These are phyloP conservation scores for Teleogryllus occipitalis DNA, from an alignment of 1,140 invertebrate species.

Conservation along the genomic window DNA sequence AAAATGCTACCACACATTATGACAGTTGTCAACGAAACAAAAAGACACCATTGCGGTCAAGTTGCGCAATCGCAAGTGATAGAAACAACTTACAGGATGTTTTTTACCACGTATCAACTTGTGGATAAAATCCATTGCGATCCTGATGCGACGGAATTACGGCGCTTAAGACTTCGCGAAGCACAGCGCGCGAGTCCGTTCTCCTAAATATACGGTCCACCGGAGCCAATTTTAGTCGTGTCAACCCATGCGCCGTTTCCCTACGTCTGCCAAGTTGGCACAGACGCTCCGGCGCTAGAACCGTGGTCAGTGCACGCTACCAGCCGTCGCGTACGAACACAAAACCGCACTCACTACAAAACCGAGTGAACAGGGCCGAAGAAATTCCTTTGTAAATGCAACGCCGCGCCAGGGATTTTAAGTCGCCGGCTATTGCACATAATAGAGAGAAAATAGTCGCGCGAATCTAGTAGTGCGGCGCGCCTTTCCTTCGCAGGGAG, in stretches of 20 bases:
- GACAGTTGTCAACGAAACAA: too few relatives aligned
- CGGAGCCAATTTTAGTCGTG: not conserved
- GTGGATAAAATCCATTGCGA: not conserved
- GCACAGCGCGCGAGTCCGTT: not conserved
- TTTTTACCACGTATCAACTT: not conserved
- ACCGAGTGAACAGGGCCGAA: too few relatives aligned
- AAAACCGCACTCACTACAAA: too few relatives aligned
- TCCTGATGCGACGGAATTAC: not conserved
- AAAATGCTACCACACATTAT: too few relatives aligned
- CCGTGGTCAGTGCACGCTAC: not conserved
- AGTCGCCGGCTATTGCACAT: too few relatives aligned
- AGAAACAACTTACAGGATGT: not conserved
- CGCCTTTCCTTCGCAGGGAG: too few relatives aligned
- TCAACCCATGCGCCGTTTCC: not conserved
- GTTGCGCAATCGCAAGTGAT: too few relatives aligned
- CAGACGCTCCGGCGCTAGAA: not conserved
- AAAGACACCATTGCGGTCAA: too few relatives aligned
- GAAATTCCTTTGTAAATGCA: too few relatives aligned
- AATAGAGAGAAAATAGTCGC: too few relatives aligned
- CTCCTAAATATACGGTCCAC: not conserved
- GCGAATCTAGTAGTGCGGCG: too few relatives aligned
- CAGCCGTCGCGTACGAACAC: not conserved
- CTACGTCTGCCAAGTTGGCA: not conserved
- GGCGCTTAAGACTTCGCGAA: not conserved
- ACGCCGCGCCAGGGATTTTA: too few relatives aligned